Base-by-base conservation (phyloP, 2,113 vertebrate genomes). In the Laterallus jamaicensis region DNA sequence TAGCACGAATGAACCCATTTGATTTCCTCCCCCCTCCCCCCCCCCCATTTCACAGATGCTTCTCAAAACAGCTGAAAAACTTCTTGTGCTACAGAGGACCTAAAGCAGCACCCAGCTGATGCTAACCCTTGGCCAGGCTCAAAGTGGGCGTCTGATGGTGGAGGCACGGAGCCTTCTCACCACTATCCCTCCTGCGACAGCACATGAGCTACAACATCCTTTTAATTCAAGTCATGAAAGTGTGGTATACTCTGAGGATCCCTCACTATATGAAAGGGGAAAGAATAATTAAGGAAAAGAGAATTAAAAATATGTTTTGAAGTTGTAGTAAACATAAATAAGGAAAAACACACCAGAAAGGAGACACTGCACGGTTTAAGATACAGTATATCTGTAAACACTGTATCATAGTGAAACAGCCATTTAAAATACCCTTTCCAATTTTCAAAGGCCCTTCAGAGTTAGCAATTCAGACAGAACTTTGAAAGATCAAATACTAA, bases 221-320 rank as follows among this genome's bases (percentile, higher is more conserved):
- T 95, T 66, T 64, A 88, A 75, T 52, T 84, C 69, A 93, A 74
- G 52, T 55, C 56, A 69, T 40, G 64, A 93, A 96, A 95, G 89
- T 92, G 91, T 95, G 91, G 92, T 92, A 93, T 91, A 96, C 90
- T 92, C 88, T 92, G 85, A 92, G 56, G 42, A 93, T 70, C 70
- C 88, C 88, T 94, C 58, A 69, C 78, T 90, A 91, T 35, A 69
- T 40, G 25, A 82, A 91, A 88, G 7, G 69, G 49, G 92, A 82
- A 70, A 71, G 87, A 64, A 84, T 59, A 88, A 82, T 87, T n/a
- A 86, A 82, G 93, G 78, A 62, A 82, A 91, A 52, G 90, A 88
- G 90, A 88, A 11, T 2, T 78, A 64, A 50, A 78, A 55, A 64
- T 32, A 50, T 15, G 13, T 70, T 82, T 85, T 79, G 76, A 96